Base-by-base conservation (phyloP, 1,140 invertebrate species). In the Temnothorax curvispinosus region DNA sequence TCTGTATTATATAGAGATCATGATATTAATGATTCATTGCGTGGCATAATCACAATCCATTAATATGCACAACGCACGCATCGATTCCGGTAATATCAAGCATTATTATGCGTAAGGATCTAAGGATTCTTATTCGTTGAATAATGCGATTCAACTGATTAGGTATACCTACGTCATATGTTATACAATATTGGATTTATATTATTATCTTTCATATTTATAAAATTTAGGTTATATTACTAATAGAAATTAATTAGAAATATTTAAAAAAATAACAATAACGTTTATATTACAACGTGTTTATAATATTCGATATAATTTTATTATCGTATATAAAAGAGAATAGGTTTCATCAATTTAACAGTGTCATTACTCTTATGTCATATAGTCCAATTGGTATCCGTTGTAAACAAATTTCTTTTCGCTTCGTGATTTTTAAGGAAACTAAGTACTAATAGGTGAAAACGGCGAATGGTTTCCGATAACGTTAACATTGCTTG, bases 11-110 rank as follows among this genome's bases (percentile, higher is more conserved):
- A 81, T 38, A 72, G 52, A 82, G 56, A 74, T 82, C 67, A 60
- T 7, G 54, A 50, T 82, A 82, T 82, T 82, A 74, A 82, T 47
- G 18, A 82, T 82, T 82, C 50, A 82, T 8, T 72, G 27, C 35
- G 15, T 81, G 18, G 52, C 50, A n/a, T 72, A 82, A 82, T 74
- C 27, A n/a, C 58, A 82, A 82, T 74, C 27, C 41, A n/a, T 60
- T 74, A 82, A 82, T 21, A 11, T 1, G n/a, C 65, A 18, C 18
- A 74, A 32, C 18, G 32, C n/a, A 74, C 18, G 44, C n/a, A 82
- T 74, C 18, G 18, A 82, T 82, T 47, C 9, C 38, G 18, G 15
- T 38, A 21, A 7, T 41, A n/a, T 3, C 15, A 18, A 13, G 4
- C 7, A 32, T 47, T 35, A 47, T 74, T 35, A 47, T 74, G 18